Percentiles rank a stretch among this genome's conserved stretches.
phyloP scores from a whole-genome alignment of 2,888 invertebrate species.

The Noctua comes region DNA sequence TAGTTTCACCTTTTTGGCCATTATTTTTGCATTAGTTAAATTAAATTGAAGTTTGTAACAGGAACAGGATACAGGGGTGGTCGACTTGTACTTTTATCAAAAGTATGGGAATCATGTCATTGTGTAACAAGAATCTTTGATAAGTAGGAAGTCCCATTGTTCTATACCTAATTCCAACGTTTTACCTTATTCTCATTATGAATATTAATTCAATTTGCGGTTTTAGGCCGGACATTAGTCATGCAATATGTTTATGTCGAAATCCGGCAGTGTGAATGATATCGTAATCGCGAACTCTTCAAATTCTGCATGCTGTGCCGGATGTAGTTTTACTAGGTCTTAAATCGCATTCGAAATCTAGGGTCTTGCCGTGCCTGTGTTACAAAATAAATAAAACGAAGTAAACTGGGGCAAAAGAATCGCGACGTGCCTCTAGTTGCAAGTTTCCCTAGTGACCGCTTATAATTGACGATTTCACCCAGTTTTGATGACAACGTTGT shows the following conservation, averaged over 20 bases:
- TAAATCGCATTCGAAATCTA: constrained; percentile 63
- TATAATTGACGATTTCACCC: constrained; percentile 67
- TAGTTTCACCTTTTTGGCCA: constrained; percentile 70
- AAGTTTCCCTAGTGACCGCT: constrained; percentile 66
- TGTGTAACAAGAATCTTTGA: background rate
- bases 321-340: constrained; percentile 58
- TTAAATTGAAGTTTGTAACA: constrained; percentile 24
- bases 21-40: constrained; percentile 66
- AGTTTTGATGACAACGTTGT: constrained; percentile 51
- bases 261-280: constrained; percentile 45
- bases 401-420: constrained; percentile 69
- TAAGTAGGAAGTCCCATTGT: constrained; percentile 7
- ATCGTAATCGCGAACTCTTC: constrained; percentile 47
- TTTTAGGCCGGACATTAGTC: constrained; percentile 44
- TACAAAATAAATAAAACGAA: constrained; percentile 70
- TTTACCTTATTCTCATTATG: constrained; percentile 25
- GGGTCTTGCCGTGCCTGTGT: constrained; percentile 62
- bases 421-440: constrained; percentile 60
- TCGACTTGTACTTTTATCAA: constrained; percentile 8
- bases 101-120: background rate
- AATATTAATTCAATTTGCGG: constrained; percentile 41
- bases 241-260: constrained; percentile 46
- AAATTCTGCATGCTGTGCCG: constrained; percentile 38
- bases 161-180: background rate
- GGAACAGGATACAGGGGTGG: background rate